These are phyloP conservation scores for Coendou prehensilis DNA, from an alignment of 2,797 vertebrate genomes.

Conservation along the genomic window DNA sequence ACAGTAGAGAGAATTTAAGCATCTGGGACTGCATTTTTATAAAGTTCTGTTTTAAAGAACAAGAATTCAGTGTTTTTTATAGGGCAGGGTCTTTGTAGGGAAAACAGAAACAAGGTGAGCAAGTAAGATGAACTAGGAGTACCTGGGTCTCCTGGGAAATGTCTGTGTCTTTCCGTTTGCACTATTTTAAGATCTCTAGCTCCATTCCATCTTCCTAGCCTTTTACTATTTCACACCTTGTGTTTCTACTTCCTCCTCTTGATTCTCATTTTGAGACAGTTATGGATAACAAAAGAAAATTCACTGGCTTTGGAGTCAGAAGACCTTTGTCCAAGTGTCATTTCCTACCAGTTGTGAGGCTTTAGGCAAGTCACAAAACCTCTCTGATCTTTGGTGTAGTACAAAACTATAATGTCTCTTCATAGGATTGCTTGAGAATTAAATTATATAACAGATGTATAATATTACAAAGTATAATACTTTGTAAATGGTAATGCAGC, in stretches of 20 bases:
- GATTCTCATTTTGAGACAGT: constrained; percentile 9
- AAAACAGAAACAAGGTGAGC: neutral
- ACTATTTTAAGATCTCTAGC: neutral
- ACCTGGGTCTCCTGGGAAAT: neutral
- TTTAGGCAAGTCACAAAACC: constrained; percentile 17
- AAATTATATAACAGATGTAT: neutral
- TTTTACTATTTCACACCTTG: neutral
- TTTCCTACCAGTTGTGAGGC: neutral
- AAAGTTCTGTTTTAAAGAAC: constrained; percentile 3
- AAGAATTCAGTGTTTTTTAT: neutral
- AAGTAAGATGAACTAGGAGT: neutral
- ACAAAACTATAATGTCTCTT: neutral
- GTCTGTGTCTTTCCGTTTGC: neutral
- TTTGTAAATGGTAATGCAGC: neutral
- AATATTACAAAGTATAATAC: neutral
- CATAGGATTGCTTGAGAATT: neutral
- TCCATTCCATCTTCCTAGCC: neutral
- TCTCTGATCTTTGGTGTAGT: neutral
- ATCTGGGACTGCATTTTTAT: neutral
- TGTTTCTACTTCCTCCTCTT: neutral
- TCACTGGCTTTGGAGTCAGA: neutral
- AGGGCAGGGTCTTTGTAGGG: neutral
- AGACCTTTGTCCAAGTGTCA: neutral
- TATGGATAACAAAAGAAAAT: constrained; percentile 8
- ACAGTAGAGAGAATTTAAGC: accelerated